A percentile compares a stretch with the other conserved stretches of the same genome.
These are phyloP conservation scores for Leptodactylus fallax DNA, from an alignment of 2,797 vertebrate genomes.

Conservation along the genomic window DNA sequence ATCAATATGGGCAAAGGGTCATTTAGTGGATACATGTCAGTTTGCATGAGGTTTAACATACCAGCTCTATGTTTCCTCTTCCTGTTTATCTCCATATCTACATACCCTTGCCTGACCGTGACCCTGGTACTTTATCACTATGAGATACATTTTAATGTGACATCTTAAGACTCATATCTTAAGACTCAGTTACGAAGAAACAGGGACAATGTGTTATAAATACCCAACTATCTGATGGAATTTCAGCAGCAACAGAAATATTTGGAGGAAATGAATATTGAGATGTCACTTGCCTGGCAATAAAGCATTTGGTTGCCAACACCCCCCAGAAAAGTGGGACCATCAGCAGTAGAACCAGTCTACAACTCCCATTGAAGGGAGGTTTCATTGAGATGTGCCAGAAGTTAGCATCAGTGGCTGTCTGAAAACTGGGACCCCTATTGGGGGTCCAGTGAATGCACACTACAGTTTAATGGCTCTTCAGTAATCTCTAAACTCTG, in stretches of 20 bases:
- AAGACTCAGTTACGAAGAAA: not conserved
- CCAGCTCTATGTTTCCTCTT: constrained; percentile 12
- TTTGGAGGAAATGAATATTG: too few relatives aligned
- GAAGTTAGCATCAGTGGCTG: too few relatives aligned
- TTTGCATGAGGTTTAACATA: not conserved
- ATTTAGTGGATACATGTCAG: not conserved
- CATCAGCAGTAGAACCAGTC: too few relatives aligned
- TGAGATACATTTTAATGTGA: not conserved
- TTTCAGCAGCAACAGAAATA: not conserved
- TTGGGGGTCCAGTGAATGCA: not conserved
- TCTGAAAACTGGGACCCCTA: not conserved
- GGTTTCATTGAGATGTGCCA: too few relatives aligned
- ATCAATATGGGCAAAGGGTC: not conserved
- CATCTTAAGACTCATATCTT: not conserved
- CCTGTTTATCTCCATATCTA: constrained; percentile 35
- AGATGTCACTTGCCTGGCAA: too few relatives aligned
- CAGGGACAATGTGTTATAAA: not conserved
- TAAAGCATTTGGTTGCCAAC: too few relatives aligned
- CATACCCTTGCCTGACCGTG: not conserved
- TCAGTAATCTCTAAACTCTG: too few relatives aligned
- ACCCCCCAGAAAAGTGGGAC: too few relatives aligned
- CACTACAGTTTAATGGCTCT: too few relatives aligned
- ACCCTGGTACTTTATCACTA: not conserved
- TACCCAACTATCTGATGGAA: not conserved
- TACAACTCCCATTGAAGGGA: too few relatives aligned